Base-by-base conservation (phyloP, 2,888 invertebrate genomes). In the Trachelus troglodyta region DNA sequence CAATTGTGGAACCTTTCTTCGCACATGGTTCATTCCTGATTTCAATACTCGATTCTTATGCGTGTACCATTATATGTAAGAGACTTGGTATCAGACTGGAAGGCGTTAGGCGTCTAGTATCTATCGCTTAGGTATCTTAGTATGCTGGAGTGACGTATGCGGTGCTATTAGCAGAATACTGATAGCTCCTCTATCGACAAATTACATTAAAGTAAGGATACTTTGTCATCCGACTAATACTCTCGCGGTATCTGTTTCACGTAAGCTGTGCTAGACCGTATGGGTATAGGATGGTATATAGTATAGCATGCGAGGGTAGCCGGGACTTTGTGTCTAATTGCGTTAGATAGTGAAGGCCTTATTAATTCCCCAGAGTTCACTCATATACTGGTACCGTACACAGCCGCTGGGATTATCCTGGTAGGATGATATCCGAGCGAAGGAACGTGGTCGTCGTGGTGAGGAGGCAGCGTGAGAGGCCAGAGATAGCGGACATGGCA, bases 401-500 rank as follows among this genome's bases (percentile, higher is more conserved):
- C 81, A 81, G 78, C 56, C 79, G 83, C 81, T 81, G 82, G 85
- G 87, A 87, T 87, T 86, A 87, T 87, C 84, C 86, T 79, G 74
- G 78, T 68, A 15, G 75, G 56, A 34, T 31, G 56, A 69, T 68
- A 75, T 71, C 31, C 34, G 71, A 56, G 56, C 56, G 56, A 56
- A 75, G 76, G 35, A 74, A 77, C 79, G 69, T 78, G 74, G 76
- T 77, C 71, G 71, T 34, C 31, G 37, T 80, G 79, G 81, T 79
- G 81, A 82, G 82, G 85, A 83, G 83, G 80, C 86, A 69, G 69
- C 81, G 82, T 81, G 82, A 83, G 82, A 83, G 84, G 80, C 82
- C 82, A 79, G 85, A 87, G 90, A 90, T 90, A 90, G 88, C 86
- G 91, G 91, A 91, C 91, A 91, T 87, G 91, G 91, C 91, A 91